A percentile compares a stretch with the other conserved stretches of the same genome.
Conservation (phyloP, 1,140 invertebrate genomes). For the Elysia chlorotica region DNA sequence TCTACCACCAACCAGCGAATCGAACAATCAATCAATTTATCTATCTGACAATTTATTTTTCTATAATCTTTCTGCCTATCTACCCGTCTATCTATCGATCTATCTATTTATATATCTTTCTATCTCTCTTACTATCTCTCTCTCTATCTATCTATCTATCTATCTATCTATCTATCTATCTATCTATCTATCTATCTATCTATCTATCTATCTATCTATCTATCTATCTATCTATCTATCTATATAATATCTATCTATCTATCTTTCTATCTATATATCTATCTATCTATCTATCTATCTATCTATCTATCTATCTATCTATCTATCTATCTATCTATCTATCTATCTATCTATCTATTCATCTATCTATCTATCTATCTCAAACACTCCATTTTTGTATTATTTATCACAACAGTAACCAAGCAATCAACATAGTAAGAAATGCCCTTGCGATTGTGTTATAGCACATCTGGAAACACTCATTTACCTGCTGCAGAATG, state of each 20-base stretch:
- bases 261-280: background rate
- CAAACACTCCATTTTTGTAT: too few relatives aligned
- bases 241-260: background rate
- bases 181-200: background rate
- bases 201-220: constrained; percentile 13
- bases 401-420: too few relatives aligned
- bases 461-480: too few relatives aligned
- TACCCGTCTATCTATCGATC: background rate
- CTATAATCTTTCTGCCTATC: background rate
- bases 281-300: background rate
- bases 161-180: background rate
- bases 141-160: background rate
- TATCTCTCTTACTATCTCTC: constrained; percentile 10
- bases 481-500: too few relatives aligned
- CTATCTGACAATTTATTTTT: background rate
- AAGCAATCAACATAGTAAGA: too few relatives aligned
- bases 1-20: too few relatives aligned
- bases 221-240: constrained; percentile 2
- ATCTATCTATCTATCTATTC: background rate
- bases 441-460: too few relatives aligned
- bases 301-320: too few relatives aligned
- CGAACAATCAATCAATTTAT: background rate
- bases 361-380: too few relatives aligned
- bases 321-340: background rate
- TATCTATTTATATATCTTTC: background rate